phyloP scores from a whole-genome alignment of 2,113 vertebrate genomes.

The Marmota flaviventris region DNA sequence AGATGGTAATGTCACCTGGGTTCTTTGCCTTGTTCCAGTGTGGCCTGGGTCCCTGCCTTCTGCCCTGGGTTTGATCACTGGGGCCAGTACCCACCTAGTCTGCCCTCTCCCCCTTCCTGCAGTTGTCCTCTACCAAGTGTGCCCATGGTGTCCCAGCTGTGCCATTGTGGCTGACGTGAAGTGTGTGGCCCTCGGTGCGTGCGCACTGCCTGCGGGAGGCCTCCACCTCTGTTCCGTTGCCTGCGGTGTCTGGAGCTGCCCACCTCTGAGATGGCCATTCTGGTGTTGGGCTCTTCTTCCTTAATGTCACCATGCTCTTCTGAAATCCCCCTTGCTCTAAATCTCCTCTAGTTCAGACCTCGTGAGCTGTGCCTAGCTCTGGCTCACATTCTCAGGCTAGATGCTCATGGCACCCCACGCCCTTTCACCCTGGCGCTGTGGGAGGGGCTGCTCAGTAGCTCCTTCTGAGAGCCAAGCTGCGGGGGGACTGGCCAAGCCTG shows the following conservation, averaged over 20 bases:
- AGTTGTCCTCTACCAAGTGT: not conserved
- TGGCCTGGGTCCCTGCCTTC: not conserved
- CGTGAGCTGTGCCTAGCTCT: not conserved
- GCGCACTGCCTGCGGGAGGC: rapidly evolving
- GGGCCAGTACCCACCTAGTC: not conserved
- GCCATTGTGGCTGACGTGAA: not conserved
- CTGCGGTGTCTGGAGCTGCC: not conserved
- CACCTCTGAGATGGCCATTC: not conserved
- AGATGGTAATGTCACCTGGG: not conserved
- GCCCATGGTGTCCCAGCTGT: not conserved
- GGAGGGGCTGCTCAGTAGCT: not conserved
- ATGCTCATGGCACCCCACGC: not conserved
- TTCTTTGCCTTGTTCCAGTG: not conserved
- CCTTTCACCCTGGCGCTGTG: not conserved
- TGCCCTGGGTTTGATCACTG: not conserved
- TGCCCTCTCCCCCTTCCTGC: not conserved
- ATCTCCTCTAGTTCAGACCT: not conserved
- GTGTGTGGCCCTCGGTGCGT: rapidly evolving
- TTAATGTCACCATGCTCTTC: not conserved
- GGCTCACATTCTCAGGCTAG: not conserved
- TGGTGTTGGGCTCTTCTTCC: not conserved
- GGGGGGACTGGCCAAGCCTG: not conserved
- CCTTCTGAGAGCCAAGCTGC: not conserved
- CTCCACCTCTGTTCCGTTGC: not conserved
- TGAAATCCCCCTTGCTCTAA: not conserved